Base-by-base conservation (phyloP, 2,113 vertebrate genomes). In the Tragelaphus buxtoni region DNA sequence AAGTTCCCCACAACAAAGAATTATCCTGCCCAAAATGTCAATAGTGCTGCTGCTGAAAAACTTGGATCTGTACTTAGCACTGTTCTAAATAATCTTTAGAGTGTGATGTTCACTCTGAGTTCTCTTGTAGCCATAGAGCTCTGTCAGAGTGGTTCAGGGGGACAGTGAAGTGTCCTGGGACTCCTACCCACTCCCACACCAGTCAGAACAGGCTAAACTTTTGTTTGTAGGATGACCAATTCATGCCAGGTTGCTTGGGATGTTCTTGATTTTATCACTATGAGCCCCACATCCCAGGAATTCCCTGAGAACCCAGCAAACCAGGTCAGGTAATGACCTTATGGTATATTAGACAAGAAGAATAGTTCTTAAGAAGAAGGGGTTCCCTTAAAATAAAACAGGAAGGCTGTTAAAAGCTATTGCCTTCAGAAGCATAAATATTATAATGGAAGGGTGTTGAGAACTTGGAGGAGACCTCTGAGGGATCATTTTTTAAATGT, bases 401-500 rank as follows among this genome's bases (percentile, higher is more conserved):
- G 22, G 4, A 53, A 24, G 22, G 10, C 30, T 82, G 53, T 69
- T 83, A 32, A 76, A 76, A 79, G 58, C 30, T n/a, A 49, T 6
- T 35, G 28, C 53, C 83, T 91, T 55, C 49, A 17, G 28, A 83
- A 53, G 39, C 30, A 45, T 63, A 92, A 81, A 81, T 96, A 60
- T 90, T 49, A 61, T 12, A 9, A n/a, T 28, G 61, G 32, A 86
- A 88, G 69, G 5, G 32, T 35, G 22, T 22, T 63, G 65, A 76
- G 47, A 56, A 56, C 39, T 47, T 72, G n/a, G 51, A 89, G 49
- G 24, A 76, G 51, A 82, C n/a, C 45, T 45, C 76, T 2, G 49
- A 94, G 91, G 58, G 69, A 90, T 81, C n/a, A 10, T 87, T 88
- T 97, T 84, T 65, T 7, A 90, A 94, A 90, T 7, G 4, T 77